A percentile compares a stretch with the other conserved stretches of the same genome.
These are phyloP conservation scores for Aricia artaxerxes DNA, from an alignment of 2,888 invertebrate species.

Conservation along the genomic window DNA sequence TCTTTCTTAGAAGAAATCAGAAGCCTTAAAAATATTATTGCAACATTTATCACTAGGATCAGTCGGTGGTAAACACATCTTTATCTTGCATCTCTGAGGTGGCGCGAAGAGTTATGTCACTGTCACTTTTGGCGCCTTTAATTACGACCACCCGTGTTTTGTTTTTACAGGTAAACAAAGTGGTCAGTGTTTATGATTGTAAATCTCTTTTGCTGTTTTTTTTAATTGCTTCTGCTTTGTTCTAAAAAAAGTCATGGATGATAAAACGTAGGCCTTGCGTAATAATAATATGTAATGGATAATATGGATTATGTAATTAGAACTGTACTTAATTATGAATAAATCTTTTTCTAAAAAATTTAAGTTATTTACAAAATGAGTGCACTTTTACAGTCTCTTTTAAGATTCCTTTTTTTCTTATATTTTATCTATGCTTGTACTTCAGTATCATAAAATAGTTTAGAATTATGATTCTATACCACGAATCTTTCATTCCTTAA, in stretches of 20 bases:
- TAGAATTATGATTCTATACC: not conserved
- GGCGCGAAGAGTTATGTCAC: constrained; percentile 44
- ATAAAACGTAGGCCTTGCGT: too few relatives aligned
- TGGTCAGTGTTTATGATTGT: not conserved
- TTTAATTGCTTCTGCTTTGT: too few relatives aligned
- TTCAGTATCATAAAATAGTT: not conserved
- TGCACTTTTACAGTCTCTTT: too few relatives aligned
- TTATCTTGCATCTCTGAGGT: constrained; percentile 50
- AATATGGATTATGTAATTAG: too few relatives aligned
- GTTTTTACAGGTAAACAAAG: constrained; percentile 11
- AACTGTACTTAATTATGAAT: too few relatives aligned
- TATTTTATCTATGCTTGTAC: too few relatives aligned
- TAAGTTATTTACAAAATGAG: too few relatives aligned
- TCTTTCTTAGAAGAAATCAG: not conserved
- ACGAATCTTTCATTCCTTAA: not conserved
- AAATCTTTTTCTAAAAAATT: too few relatives aligned
- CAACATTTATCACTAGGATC: constrained; percentile 38
- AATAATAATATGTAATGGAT: too few relatives aligned
- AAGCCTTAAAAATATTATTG: not conserved
- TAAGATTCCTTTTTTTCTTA: too few relatives aligned
- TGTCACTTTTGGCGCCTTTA: constrained; percentile 36
- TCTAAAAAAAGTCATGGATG: too few relatives aligned
- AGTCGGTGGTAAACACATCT: constrained; percentile 39
- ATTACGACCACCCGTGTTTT: constrained; percentile 45
- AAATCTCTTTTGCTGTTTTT: not conserved